Evolutionary conservation across 2,113 vertebrate genomes (phyloP), one percentile per base, ranked within the genome.

Genomic region (Opisthocomus hoazin): DNA sequence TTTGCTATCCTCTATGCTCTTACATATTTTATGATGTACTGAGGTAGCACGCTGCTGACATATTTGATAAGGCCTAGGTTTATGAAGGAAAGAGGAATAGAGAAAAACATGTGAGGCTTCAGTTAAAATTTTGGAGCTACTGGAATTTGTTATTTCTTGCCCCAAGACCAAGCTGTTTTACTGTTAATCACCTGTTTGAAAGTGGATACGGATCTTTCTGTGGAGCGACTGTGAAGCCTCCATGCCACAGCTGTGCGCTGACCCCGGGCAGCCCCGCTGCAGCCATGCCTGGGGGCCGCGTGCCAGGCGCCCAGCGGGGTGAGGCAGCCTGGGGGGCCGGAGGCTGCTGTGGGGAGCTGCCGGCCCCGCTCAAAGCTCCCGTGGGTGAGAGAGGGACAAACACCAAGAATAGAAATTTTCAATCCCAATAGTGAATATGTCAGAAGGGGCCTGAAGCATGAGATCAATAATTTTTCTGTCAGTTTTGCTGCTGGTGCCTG

Each of bases 1-100:
- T 87, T 76, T 93, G 70, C 74, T 78, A 15, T 54, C 45, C 19
- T 85, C 39, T 79, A 8, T 50, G 11, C 11, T 87, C 54, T 18
- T 94, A 54, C 36, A 43, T 94, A 58, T 91, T 94, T 94, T 70
- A 91, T 91, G 58, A 61, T 58, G 58, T 23, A 8, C 54, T 69
- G 70, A 61, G 46, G 32, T n/a, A 91, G 45, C 48, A 53, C 2
- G 8, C 57, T 89, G 74, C 45, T 57, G 61, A 58, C 7, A 0
- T 36, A 12, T 68, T 87, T 82, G 69, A 18, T 92, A 60, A 83
- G 41, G 34, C 8, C 57, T 66, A 6, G 16, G 41, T 41, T 90
- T 88, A 36, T 37, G 43, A 75, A 82, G 32, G 53, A 68, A 79
- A 41, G 30, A 81, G n/a, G 34, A 85, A 41, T 5, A 54, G n/a